Evolutionary conservation across 2,797 vertebrate species (phyloP).

Genomic region (Aldrovandia affinis): DNA sequence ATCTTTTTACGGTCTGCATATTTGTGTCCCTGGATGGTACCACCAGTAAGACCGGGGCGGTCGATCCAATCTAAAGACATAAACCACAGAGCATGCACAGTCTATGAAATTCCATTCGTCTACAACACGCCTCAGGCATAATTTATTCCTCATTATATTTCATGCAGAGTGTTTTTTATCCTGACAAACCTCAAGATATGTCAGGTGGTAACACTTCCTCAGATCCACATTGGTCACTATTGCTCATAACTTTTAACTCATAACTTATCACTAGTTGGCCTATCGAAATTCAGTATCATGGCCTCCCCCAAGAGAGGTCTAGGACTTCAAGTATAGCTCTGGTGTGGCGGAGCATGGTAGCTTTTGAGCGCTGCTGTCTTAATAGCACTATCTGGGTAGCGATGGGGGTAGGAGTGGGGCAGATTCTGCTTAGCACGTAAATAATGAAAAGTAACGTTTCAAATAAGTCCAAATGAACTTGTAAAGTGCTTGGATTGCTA

Average conservation of each 20-base stretch:
- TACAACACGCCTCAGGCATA: background rate
- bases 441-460: background rate
- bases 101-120: background rate
- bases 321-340: too few species aligned
- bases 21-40: too few species aligned
- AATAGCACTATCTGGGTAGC: background rate
- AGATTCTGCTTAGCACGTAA: background rate
- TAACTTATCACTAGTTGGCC: background rate
- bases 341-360: too few species aligned
- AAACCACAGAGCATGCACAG: background rate
- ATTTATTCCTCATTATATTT: background rate
- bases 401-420: background rate
- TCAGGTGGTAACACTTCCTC: background rate
- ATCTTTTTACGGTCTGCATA: background rate
- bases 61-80: background rate
- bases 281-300: background rate
- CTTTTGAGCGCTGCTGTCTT: background rate
- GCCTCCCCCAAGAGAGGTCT: too few species aligned
- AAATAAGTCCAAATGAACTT: constrained; percentile 11
- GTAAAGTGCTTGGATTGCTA: background rate
- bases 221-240: background rate
- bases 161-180: background rate
- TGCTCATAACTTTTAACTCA: background rate
- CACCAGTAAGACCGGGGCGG: background rate
- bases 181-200: background rate